These are phyloP conservation scores for Thamnophis elegans DNA, from an alignment of 2,797 vertebrate species.

Conservation along the genomic window DNA sequence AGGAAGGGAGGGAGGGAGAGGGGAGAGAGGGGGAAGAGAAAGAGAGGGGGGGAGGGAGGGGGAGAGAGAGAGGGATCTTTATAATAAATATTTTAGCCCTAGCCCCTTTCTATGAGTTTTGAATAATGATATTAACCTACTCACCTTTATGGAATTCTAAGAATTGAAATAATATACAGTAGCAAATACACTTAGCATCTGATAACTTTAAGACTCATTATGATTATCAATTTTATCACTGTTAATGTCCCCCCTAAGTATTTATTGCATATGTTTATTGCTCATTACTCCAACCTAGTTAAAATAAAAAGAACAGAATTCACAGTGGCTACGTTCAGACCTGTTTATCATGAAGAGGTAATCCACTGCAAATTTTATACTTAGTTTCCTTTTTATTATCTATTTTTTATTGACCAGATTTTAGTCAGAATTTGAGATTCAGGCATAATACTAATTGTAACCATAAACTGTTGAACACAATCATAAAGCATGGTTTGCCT, in stretches of 20 bases:
- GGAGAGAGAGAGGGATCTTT: neutral
- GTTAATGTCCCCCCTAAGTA: neutral
- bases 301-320: neutral
- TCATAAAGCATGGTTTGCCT: neutral
- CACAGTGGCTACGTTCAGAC: neutral
- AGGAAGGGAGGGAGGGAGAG: accelerated
- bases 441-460: neutral
- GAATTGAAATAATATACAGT: neutral
- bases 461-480: neutral
- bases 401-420: neutral
- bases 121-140: neutral
- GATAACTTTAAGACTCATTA: neutral
- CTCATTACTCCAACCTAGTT: neutral
- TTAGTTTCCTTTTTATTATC: neutral
- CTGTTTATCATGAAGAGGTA: neutral
- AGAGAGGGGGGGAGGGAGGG: accelerated
- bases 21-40: too few species aligned
- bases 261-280: neutral
- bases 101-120: neutral
- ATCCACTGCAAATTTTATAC: neutral
- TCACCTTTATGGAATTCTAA: neutral
- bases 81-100: neutral
- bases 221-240: neutral
- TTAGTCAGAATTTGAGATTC: neutral
- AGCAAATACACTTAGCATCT: neutral